Base-by-base conservation (phyloP, 2,888 invertebrate genomes). In the Choreutis nemorana region DNA sequence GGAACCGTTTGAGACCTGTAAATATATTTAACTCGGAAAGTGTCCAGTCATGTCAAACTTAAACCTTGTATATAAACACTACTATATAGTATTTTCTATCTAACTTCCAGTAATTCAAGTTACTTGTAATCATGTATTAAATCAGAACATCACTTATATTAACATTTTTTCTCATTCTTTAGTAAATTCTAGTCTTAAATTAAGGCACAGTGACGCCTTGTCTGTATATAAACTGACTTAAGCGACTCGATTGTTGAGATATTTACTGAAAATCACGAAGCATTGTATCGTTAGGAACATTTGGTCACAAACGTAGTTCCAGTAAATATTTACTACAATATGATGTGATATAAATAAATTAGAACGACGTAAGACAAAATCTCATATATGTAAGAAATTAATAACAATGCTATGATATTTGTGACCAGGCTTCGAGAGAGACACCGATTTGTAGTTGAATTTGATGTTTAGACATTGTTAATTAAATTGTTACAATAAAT, bases 181-280 rank as follows among this genome's bases (percentile, higher is more conserved):
- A 72, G 77, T 73, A 73, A 75, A 77, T 62, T 78, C 77, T 78
- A 78, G 77, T 78, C 77, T 71, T 77, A 75, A 57, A 57, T 70
- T 75, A 75, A 71, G 73, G 65, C 66, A 60, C 59, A 55, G 58
- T 57, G 59, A 55, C 55, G 63, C 67, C 64, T 70, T 62, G 57
- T 66, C 57, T 77, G 72, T 77, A 72, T 45, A 71, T 77, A 75
- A 50, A 57, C 52, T 56, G 56, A 54, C 60, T 46, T 66, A 65
- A 59, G 60, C 42, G 49, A 48, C 62, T 62, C 55, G 50, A 52
- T 66, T 68, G 65, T 51, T 50, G 51, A 45, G 57, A 57, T 61
- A 60, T 71, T 68, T 60, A 60, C 61, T 63, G 63, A 35, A 37
- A 50, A 50, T 48, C 34, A 28, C 31, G 29, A 25, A 21, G 29